phyloP scores from a whole-genome alignment of 2,888 invertebrate genomes.

The Eupelmus urozonus region DNA sequence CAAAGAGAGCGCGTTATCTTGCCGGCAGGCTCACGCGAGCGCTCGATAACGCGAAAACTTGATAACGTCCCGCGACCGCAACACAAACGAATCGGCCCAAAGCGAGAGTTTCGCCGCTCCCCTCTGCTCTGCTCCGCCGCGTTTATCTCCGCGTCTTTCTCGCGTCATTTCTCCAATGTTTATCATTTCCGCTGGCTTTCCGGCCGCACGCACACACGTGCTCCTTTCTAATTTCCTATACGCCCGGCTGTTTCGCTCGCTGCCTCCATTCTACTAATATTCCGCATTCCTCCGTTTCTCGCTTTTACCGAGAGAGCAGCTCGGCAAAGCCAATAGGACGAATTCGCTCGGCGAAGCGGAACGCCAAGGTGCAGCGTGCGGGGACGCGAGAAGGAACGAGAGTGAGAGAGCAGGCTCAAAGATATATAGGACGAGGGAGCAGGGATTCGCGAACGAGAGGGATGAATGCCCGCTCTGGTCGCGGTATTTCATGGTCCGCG shows the following conservation, averaged over 20 bases:
- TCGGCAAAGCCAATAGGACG: constrained; percentile 56
- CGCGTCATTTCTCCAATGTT: constrained; percentile 2
- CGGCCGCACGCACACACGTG: too few relatives aligned
- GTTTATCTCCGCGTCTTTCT: neutral
- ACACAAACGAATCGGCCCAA: constrained; percentile 36
- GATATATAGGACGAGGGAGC: constrained; percentile 42
- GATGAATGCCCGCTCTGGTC: constrained; percentile 50
- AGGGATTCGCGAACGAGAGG: constrained; percentile 52
- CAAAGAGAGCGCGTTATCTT: constrained; percentile 60
- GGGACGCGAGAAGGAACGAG: constrained; percentile 12
- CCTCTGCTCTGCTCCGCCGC: neutral
- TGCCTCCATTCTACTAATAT: constrained; percentile 24
- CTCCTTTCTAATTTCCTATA: neutral
- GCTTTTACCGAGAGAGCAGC: constrained; percentile 15
- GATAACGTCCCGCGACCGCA: constrained; percentile 44
- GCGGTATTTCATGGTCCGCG: constrained; percentile 72
- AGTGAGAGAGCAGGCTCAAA: constrained; percentile 32
- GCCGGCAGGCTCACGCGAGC: constrained; percentile 25
- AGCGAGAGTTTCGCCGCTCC: neutral
- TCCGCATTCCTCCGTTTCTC: constrained; percentile 7
- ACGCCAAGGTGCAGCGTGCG: constrained; percentile 34
- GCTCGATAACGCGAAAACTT: constrained; percentile 51
- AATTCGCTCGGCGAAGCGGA: constrained; percentile 64
- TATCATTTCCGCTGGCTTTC: constrained; percentile 5
- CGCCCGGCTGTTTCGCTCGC: neutral